These are phyloP conservation scores for Opisthocomus hoazin DNA, from an alignment of 2,113 vertebrate genomes.

Conservation along the genomic window DNA sequence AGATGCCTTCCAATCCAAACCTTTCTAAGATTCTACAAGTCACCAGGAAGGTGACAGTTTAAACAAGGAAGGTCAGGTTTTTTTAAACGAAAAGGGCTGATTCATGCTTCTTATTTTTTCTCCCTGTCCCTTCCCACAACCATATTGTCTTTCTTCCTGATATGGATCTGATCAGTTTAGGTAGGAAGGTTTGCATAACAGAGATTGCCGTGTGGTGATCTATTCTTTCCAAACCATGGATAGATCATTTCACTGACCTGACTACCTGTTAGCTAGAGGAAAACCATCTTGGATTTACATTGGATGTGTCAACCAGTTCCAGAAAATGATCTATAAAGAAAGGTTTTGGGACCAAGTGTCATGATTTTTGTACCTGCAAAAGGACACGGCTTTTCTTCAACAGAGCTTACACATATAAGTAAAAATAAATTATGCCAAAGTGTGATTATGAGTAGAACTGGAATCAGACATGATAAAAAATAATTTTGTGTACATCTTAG, in stretches of 20 bases:
- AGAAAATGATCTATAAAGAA: neutral
- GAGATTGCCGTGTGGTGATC: accelerated
- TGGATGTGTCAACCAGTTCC: neutral
- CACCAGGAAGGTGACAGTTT: neutral
- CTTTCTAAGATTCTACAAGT: neutral
- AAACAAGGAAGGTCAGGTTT: neutral
- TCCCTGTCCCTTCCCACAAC: neutral
- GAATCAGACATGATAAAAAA: neutral
- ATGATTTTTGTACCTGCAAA: neutral
- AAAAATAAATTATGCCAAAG: neutral
- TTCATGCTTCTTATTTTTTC: neutral
- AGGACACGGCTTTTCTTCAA: neutral
- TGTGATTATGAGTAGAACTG: neutral
- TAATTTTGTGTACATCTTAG: too few relatives aligned
- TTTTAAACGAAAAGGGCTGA: accelerated
- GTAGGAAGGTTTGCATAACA: neutral
- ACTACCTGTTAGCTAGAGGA: neutral
- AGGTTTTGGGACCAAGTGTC: accelerated
- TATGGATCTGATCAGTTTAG: neutral
- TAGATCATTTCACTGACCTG: neutral
- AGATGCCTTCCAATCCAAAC: neutral
- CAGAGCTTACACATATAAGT: neutral
- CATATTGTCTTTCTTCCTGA: neutral
- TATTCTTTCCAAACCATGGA: neutral
- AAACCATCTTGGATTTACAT: neutral